These are phyloP conservation scores for Myotis daubentonii DNA, from an alignment of 2,797 vertebrate genomes.

Conservation along the genomic window DNA sequence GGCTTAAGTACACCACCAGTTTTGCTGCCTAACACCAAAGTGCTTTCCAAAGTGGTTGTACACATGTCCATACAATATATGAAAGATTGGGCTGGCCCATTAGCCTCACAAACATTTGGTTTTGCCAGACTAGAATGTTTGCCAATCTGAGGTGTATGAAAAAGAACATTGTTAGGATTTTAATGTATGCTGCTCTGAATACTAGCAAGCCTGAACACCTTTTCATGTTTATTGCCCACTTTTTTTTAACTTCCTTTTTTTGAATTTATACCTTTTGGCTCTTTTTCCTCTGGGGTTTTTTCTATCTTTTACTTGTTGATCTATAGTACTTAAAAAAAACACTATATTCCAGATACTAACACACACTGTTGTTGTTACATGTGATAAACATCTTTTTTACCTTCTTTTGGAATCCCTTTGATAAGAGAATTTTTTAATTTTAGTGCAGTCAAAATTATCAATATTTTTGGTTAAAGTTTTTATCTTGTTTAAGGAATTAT, in stretches of 20 bases:
- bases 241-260: not conserved
- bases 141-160: not conserved
- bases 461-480: not conserved
- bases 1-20: not conserved
- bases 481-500: conserved; percentile 18
- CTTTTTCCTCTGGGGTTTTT: not conserved
- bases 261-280: not conserved
- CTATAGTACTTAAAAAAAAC: not conserved
- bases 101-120: not conserved
- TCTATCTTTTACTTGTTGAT: not conserved
- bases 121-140: not conserved
- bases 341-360: not conserved
- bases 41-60: not conserved
- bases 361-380: not conserved
- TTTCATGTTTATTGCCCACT: not conserved
- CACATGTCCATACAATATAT: no score
- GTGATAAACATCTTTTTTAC: not conserved
- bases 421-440: conserved; percentile 5
- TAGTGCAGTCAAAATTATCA: not conserved
- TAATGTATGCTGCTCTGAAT: not conserved
- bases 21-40: not conserved
- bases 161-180: not conserved
- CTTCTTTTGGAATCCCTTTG: conserved; percentile 27
- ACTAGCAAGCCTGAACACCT: not conserved
- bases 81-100: not conserved